phyloP scores from a whole-genome alignment of 2,888 invertebrate genomes.

The Diplolepis rosae region DNA sequence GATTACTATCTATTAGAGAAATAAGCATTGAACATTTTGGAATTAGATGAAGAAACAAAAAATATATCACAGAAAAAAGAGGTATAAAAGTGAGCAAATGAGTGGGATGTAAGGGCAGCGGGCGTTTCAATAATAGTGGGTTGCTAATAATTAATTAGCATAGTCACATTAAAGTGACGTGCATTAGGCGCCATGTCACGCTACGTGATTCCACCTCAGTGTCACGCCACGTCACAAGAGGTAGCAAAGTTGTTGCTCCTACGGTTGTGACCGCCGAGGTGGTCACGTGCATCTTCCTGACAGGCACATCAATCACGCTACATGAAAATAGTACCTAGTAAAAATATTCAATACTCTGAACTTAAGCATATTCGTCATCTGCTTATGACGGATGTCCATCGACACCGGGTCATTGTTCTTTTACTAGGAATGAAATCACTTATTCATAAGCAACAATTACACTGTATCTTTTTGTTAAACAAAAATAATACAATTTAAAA shows the following conservation, averaged over 20 bases:
- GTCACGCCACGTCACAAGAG: conserved; percentile 1
- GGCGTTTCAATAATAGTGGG: conserved; percentile 44
- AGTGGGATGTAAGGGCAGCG: conserved; percentile 2
- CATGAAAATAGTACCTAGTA: background rate
- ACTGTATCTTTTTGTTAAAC: too few species aligned
- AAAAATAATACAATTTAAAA: too few species aligned
- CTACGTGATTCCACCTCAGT: conserved; percentile 11
- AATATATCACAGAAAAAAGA: too few species aligned
- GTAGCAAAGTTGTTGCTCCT: conserved; percentile 7
- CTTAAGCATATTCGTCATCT: background rate
- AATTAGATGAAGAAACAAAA: background rate
- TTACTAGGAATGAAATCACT: background rate
- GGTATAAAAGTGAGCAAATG: background rate
- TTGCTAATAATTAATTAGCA: conserved; percentile 49
- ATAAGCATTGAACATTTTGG: background rate
- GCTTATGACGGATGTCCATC: background rate
- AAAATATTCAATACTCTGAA: background rate
- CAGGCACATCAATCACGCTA: conserved; percentile 17
- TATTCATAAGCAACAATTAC: background rate
- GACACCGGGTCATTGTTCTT: background rate
- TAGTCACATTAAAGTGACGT: conserved; percentile 37
- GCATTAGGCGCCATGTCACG: background rate
- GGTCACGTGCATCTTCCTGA: conserved; percentile 19
- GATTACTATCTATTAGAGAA: too few species aligned
- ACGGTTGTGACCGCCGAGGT: background rate